Evolutionary conservation across 2,888 invertebrate genomes (phyloP), one percentile per base, ranked within the genome.

Genomic region (Liposcelis brunnea): DNA sequence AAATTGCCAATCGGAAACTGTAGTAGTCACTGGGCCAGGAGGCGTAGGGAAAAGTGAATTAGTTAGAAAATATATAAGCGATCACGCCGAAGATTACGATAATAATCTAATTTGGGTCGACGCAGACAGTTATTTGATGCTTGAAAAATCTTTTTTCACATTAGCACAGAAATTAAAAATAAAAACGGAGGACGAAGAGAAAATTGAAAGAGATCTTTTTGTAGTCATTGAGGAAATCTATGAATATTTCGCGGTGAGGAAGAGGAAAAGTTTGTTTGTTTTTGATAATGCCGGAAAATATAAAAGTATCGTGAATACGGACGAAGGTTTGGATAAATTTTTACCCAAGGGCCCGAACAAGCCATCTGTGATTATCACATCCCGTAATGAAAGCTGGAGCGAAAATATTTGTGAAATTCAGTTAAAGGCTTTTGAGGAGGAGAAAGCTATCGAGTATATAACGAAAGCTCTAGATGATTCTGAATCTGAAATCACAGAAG

Each of bases 31-130:
- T 21, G 47, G 49, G 8, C 21, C 47, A 4, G 49, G 47, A 12
- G 50, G 50, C 8, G 44, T 49, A 2, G 50, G 50, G 3, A 50
- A 50, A 37, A 49, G 42, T n/a, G 50, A 49, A 34, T 40, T 50
- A 12, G 49, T 38, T 5, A 46, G 44, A 43, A 38, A 36, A 21
- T 50, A 47, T 42, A 31, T 34, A 6, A 40, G 11, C 12, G 21
- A 38, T 2, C 35, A 44, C 15, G 36, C 44, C 11, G 14, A 31
- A 19, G 34, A 46, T 18, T 44, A 47, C 16, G 43, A 38, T 19
- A 31, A 44, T 19, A 49, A 50, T 18, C 19, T 47, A 7, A 32
- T 50, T 2, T 49, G 49, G 50, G 44, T 50, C 19, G 43, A 50
- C 19, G 50, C 50, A 12, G 46, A 49, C 12, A 43, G 31, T 12